Percentiles rank a stretch among this genome's conserved stretches.
Evolutionary conservation across 2,888 invertebrate species (phyloP).

Genomic region (Lumbricus terrestris): DNA sequence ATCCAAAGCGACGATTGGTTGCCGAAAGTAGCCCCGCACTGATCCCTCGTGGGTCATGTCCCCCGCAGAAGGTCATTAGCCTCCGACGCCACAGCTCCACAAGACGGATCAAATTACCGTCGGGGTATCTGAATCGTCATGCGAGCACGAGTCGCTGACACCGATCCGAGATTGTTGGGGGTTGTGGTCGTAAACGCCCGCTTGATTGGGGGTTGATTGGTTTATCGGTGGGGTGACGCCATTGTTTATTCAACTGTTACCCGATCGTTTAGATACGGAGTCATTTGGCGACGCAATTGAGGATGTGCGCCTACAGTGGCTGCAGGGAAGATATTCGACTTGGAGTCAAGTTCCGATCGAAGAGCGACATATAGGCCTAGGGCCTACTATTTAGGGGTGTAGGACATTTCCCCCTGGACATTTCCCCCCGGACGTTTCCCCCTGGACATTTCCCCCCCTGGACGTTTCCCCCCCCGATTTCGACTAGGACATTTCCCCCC

Average conservation of each 20-base stretch:
- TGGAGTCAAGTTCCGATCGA: background rate
- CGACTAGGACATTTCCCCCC: too few relatives aligned
- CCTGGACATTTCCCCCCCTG: too few relatives aligned
- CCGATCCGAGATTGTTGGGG: background rate
- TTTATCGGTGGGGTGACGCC: background rate
- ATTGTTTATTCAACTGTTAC: background rate
- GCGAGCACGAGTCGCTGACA: background rate
- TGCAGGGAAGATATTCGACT: background rate
- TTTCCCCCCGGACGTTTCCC: too few relatives aligned
- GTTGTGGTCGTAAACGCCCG: background rate
- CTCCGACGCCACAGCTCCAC: background rate
- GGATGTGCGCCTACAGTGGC: background rate
- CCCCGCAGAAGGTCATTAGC: background rate
- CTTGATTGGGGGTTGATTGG: background rate
- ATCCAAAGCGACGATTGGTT: conserved; percentile 3
- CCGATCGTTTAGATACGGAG: background rate
- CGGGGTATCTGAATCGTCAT: too few relatives aligned
- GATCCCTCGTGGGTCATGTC: background rate
- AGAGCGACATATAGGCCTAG: background rate
- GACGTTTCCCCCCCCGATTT: too few relatives aligned
- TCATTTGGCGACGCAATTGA: background rate
- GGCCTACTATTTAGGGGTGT: too few relatives aligned
- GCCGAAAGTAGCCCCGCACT: background rate
- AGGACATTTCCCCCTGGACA: too few relatives aligned
- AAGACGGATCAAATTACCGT: background rate